A percentile compares a stretch with the other conserved stretches of the same genome.
Evolutionary conservation across 2,797 vertebrate genomes (phyloP).

Genomic region (Lepilemur septentrionalis): DNA sequence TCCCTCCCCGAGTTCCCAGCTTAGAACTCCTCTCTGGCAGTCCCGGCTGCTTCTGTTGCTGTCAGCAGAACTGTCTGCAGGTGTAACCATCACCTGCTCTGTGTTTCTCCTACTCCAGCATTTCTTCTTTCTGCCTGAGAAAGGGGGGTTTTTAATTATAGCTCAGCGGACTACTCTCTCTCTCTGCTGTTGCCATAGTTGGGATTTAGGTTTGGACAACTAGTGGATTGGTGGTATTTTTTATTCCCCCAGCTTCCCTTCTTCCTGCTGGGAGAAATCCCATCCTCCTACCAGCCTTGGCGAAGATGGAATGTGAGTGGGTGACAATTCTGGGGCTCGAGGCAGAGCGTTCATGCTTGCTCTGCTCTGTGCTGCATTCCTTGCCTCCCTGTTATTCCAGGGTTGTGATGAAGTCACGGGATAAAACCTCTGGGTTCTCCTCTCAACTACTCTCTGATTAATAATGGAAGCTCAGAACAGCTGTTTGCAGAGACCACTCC

Average conservation of each 20-base stretch:
- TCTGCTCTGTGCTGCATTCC: not conserved
- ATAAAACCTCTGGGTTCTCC: not conserved
- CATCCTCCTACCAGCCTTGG: not conserved
- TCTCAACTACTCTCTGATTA: not conserved
- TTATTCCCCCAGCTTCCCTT: not conserved
- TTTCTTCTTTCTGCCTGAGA: conserved; percentile 2
- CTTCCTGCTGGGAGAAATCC: conserved; percentile 1
- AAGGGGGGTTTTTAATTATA: conserved; percentile 63
- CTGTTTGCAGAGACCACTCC: not conserved
- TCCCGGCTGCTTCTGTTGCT: not conserved
- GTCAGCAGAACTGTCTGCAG: conserved; percentile 72
- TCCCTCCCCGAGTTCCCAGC: accelerated
- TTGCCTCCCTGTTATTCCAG: not conserved
- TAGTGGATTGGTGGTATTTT: conserved; percentile 32
- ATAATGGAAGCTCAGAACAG: not conserved
- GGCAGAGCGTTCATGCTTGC: not conserved
- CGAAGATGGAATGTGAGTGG: not conserved
- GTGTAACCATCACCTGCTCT: conserved; percentile 45
- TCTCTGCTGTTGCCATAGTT: not conserved
- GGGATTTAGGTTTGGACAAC: conserved; percentile 57
- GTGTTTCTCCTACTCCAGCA: conserved; percentile 38
- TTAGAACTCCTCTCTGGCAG: not conserved
- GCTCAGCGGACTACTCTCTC: not conserved
- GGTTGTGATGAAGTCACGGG: not conserved
- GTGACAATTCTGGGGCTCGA: not conserved